Percentiles rank a stretch among this genome's conserved stretches.
Conservation (phyloP, 2,113 vertebrate species). For the Sterrhoptilus dennistouni region DNA sequence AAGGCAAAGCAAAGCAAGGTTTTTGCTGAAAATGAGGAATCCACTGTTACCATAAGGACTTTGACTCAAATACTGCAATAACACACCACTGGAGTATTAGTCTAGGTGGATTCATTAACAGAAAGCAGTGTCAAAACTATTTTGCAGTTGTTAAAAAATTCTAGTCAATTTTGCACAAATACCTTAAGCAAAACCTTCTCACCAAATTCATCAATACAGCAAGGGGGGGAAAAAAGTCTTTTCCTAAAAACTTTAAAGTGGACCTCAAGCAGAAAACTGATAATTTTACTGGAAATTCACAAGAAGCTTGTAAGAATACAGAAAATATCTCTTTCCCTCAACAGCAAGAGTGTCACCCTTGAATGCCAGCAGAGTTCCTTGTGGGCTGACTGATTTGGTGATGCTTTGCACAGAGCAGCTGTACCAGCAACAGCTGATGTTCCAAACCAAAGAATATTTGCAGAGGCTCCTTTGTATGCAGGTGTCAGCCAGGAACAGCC, state of each 20-base stretch:
- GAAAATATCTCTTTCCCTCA: neutral
- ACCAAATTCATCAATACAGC: neutral
- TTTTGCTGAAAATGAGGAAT: neutral
- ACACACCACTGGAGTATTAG: neutral
- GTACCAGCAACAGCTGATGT: neutral
- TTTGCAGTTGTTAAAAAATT: neutral
- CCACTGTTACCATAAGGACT: neutral
- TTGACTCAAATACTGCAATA: neutral
- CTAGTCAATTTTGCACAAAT: neutral
- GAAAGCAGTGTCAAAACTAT: neutral
- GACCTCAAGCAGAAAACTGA: neutral
- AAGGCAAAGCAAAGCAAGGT: neutral
- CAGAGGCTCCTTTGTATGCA: neutral
- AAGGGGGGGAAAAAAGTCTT: neutral
- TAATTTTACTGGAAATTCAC: neutral
- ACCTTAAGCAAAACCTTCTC: neutral
- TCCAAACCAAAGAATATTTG: neutral
- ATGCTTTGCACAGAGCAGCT: neutral
- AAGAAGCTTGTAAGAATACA: neutral
- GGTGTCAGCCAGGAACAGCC: neutral
- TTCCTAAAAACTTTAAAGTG: neutral
- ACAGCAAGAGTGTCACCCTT: neutral
- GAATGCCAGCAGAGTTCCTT: neutral
- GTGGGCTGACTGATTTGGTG: neutral
- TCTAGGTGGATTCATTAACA: neutral